Conservation (phyloP, 2,113 vertebrate species). For the Oryctolagus cuniculus region mOryCun1.1 NC_091441.1:93850501-93851000, state of each 20-base stretch:
- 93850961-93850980: constrained; percentile 40
- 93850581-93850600: constrained; percentile 20
- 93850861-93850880: constrained; percentile 37
- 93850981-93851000: background rate
- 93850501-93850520: constrained; percentile 57
- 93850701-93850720: constrained; percentile 19
- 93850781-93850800: background rate
- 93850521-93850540: background rate
- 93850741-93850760: constrained; percentile 38
- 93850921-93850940: constrained; percentile 24
- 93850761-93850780: background rate
- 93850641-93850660: background rate
- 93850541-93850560: constrained; percentile 12
- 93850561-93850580: background rate
- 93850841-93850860: background rate
- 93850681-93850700: background rate
- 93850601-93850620: background rate
- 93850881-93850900: constrained; percentile 23
- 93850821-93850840: constrained; percentile 63
- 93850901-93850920: background rate
- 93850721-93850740: constrained; percentile 27
- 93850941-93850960: constrained; percentile 32
- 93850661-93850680: background rate
- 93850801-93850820: background rate
- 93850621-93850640: background rate